Conservation (phyloP, 2,113 vertebrate genomes). For the Ophiodon elongatus region DNA sequence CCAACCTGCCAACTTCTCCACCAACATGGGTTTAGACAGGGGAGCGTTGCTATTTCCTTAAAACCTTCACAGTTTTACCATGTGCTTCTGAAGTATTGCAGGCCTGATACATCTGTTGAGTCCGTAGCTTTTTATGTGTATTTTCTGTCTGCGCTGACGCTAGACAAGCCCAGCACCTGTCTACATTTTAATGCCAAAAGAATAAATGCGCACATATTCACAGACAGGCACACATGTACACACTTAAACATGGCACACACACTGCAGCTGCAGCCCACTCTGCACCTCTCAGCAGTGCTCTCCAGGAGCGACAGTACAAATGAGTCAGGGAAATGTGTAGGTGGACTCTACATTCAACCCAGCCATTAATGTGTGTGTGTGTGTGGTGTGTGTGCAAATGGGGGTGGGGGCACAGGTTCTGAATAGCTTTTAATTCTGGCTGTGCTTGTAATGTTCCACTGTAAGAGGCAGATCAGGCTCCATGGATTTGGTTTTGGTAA, state of each 20-base stretch:
- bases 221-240: constrained; percentile 7
- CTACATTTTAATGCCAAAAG: constrained; percentile 52
- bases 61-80: constrained; percentile 27
- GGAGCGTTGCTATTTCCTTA: background rate
- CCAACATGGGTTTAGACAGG: background rate
- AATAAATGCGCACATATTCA: constrained; percentile 22
- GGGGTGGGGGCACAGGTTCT: constrained; percentile 22
- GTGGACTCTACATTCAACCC: constrained; percentile 80
- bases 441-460: constrained; percentile 43
- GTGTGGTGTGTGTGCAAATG: background rate
- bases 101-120: constrained; percentile 42
- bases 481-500: constrained; percentile 32
- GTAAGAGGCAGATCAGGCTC: constrained; percentile 21
- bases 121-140: constrained; percentile 34
- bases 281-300: constrained; percentile 55
- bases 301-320: constrained; percentile 69
- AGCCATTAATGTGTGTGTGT: constrained; percentile 58
- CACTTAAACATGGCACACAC: constrained; percentile 17
- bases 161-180: constrained; percentile 61
- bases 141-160: constrained; percentile 44
- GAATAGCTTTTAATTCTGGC: constrained; percentile 49
- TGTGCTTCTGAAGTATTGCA: constrained; percentile 22
- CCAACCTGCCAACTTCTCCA: background rate
- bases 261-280: constrained; percentile 69
- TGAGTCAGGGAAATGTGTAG: constrained; percentile 79